Conservation (phyloP, 2,888 invertebrate species). For the Clanis bilineata region DNA sequence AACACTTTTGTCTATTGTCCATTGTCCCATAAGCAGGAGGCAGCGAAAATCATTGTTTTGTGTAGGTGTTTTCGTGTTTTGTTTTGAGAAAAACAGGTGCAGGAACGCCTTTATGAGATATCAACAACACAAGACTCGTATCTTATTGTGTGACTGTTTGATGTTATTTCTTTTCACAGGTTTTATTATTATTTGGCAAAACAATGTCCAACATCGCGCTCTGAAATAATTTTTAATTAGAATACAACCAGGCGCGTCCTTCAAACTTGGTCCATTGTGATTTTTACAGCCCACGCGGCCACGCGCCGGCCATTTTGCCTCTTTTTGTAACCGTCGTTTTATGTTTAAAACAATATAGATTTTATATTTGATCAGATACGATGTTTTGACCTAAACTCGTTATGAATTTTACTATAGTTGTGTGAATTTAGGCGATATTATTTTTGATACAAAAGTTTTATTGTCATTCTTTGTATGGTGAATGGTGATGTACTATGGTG, state of each 20-base stretch:
- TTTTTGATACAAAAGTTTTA: conserved; percentile 1
- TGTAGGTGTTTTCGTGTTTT: no score
- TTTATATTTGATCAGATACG: conserved; percentile 1
- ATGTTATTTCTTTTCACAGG: no score
- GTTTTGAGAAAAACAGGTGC: no score
- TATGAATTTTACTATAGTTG: not conserved
- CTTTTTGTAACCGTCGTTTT: conserved; percentile 2
- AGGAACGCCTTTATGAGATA: no score
- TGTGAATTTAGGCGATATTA: not conserved
- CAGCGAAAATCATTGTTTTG: no score
- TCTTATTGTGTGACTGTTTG: no score
- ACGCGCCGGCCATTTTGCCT: not conserved
- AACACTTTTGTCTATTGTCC: no score
- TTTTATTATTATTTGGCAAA: not conserved
- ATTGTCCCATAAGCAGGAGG: no score
- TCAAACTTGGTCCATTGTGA: not conserved
- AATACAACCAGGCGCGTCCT: not conserved
- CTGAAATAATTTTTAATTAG: not conserved
- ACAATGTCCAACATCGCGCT: not conserved
- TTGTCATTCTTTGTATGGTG: not conserved
- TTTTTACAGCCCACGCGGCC: not conserved
- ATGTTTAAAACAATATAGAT: not conserved
- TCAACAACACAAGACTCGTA: no score
- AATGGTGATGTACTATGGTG: not conserved
- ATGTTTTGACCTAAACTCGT: conserved; percentile 2